Conservation (phyloP, 2,113 vertebrate genomes). For the Ploceus nigricollis region DNA sequence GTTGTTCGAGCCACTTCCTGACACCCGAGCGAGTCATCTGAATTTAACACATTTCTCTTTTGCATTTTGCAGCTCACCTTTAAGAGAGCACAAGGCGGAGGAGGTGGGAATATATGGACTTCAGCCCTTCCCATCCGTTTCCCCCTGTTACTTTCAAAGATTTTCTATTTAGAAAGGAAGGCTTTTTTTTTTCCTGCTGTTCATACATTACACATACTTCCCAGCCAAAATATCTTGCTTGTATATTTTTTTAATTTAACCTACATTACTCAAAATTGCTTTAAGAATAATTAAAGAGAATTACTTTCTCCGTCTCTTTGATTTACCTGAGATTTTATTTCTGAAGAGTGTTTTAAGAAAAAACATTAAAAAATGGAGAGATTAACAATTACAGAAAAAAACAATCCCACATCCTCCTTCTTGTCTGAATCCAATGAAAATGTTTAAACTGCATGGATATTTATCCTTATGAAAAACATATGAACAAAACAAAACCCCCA, state of each 20-base stretch:
- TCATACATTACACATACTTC: constrained; percentile 63
- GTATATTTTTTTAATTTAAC: constrained; percentile 62
- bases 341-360: background rate
- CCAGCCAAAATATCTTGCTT: constrained; percentile 62
- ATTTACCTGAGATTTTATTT: constrained; percentile 30
- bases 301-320: background rate
- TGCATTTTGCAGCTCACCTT: constrained; percentile 69
- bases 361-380: background rate
- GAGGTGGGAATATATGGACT: constrained; percentile 65
- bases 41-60: constrained; percentile 67
- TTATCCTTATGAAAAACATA: constrained; percentile 63
- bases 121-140: constrained; percentile 63
- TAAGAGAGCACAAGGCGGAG: constrained; percentile 62
- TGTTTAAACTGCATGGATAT: constrained; percentile 53
- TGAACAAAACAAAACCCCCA: constrained; percentile 52
- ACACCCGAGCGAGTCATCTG: constrained; percentile 61
- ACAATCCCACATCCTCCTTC: background rate
- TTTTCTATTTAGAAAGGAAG: constrained; percentile 63
- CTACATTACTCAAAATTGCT: constrained; percentile 56
- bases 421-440: constrained; percentile 60
- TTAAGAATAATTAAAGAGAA: constrained; percentile 41
- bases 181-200: constrained; percentile 53
- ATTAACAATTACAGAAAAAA: constrained; percentile 27
- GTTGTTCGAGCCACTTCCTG: constrained; percentile 61
- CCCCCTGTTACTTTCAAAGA: constrained; percentile 69